A percentile compares a stretch with the other conserved stretches of the same genome.
Conservation (phyloP, 92 coral and sea anemone genomes). For the Umimayanthus chanpuru region DNA sequence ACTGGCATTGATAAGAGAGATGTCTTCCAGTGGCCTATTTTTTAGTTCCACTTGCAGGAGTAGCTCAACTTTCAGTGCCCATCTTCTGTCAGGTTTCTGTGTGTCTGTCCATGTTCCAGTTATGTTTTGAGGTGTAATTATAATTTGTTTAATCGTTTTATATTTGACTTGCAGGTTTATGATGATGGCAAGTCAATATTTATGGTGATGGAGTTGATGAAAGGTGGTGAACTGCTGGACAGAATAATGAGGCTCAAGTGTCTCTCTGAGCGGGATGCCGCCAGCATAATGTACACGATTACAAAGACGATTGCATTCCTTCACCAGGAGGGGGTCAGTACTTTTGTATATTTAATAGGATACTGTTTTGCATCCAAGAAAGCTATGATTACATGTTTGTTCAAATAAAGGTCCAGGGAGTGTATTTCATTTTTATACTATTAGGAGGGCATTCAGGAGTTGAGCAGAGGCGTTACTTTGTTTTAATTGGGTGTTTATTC, state of each 20-base stretch:
- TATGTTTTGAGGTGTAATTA: too few species aligned
- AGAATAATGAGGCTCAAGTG: slow-evolving; percentile 93
- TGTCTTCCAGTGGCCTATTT: too few species aligned
- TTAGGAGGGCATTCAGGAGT: too few species aligned
- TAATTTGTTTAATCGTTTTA: background rate
- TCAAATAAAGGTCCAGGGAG: too few species aligned
- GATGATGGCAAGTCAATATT: slow-evolving; percentile 92
- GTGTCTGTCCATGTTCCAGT: background rate
- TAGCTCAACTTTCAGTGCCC: too few species aligned
- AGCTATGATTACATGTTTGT: too few species aligned
- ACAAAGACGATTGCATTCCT: slow-evolving; percentile 83
- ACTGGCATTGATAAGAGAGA: background rate
- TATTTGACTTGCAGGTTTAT: slow-evolving; percentile 70
- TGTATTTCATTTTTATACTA: too few species aligned
- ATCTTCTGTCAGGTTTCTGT: background rate
- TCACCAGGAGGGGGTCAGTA: slow-evolving; percentile 98
- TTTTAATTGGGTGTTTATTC: too few species aligned
- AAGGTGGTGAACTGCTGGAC: slow-evolving; percentile 95
- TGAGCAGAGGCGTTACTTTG: too few species aligned
- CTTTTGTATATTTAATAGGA: too few species aligned
- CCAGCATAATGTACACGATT: slow-evolving; percentile 88
- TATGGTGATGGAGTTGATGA: slow-evolving; percentile 96
- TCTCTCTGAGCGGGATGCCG: slow-evolving; percentile 93
- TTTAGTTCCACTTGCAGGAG: too few species aligned
- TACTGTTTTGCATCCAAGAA: too few species aligned